phyloP scores from a whole-genome alignment of 2,797 vertebrate genomes.

The Pangasius sanitwongsei region DNA sequence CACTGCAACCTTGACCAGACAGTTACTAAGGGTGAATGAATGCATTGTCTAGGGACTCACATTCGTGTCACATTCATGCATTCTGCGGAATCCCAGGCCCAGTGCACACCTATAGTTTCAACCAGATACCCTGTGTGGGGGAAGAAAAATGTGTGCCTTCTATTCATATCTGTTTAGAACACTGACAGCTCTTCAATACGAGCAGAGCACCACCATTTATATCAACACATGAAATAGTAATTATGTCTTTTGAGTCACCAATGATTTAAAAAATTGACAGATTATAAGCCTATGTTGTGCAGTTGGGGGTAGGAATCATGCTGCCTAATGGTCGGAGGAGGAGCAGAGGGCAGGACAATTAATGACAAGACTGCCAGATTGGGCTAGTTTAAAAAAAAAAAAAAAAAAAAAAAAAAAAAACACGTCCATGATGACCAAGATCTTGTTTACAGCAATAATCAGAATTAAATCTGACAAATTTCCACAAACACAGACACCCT shows the following conservation, averaged over 20 bases:
- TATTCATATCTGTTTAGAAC: background rate
- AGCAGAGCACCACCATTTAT: background rate
- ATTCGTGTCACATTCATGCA: background rate
- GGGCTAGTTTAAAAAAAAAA: background rate
- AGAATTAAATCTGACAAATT: background rate
- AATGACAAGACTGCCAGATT: background rate
- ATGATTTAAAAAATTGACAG: background rate
- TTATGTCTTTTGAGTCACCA: background rate
- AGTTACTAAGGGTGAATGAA: background rate
- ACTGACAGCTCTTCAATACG: background rate
- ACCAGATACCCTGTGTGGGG: background rate
- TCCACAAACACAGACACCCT: background rate
- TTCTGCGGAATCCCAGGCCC: background rate
- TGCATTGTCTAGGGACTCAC: background rate
- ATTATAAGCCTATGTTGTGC: background rate
- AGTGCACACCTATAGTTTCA: background rate
- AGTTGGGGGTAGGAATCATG: background rate
- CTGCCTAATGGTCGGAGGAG: background rate
- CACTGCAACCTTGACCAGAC: background rate
- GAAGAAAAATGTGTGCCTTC: too few relatives aligned
- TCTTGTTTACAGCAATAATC: background rate
- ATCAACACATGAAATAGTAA: background rate
- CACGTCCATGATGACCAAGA: background rate
- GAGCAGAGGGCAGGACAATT: background rate
- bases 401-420: background rate